phyloP scores from a whole-genome alignment of 1,140 invertebrate species.

The Eurosta solidaginis region DNA sequence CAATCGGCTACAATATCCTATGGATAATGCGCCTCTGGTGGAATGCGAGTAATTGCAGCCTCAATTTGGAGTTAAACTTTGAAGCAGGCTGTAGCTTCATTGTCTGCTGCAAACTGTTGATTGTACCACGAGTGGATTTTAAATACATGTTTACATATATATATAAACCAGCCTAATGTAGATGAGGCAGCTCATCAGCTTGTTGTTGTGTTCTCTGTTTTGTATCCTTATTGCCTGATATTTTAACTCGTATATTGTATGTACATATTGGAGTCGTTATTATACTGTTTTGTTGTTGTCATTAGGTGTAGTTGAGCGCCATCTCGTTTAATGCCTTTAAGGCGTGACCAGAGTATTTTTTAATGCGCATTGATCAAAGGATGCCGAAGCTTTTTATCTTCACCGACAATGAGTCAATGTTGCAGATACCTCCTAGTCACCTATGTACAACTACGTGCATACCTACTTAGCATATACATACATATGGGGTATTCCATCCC shows the following conservation, averaged over 20 bases:
- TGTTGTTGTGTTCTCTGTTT: background rate
- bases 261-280: background rate
- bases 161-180: too few relatives aligned
- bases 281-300: constrained; percentile 21
- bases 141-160: background rate
- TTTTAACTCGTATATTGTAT: background rate
- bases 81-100: background rate
- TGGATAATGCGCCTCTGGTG: too few relatives aligned
- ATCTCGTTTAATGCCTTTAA: constrained; percentile 61
- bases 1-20: too few relatives aligned
- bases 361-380: constrained; percentile 60
- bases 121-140: background rate
- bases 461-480: background rate
- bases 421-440: background rate
- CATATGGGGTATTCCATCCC: too few relatives aligned
- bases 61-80: background rate
- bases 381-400: constrained; percentile 56
- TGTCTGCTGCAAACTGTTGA: background rate
- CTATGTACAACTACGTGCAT: background rate
- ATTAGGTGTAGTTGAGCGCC: constrained; percentile 47
- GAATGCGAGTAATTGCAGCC: background rate
- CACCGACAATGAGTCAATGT: constrained; percentile 42
- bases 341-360: constrained; percentile 61
- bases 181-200: background rate
- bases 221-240: constrained; percentile 28